A percentile compares a stretch with the other conserved stretches of the same genome.
Evolutionary conservation across 35 echinoderm and acorn worm species (phyloP).

Genomic region (Diadema setosum): DNA sequence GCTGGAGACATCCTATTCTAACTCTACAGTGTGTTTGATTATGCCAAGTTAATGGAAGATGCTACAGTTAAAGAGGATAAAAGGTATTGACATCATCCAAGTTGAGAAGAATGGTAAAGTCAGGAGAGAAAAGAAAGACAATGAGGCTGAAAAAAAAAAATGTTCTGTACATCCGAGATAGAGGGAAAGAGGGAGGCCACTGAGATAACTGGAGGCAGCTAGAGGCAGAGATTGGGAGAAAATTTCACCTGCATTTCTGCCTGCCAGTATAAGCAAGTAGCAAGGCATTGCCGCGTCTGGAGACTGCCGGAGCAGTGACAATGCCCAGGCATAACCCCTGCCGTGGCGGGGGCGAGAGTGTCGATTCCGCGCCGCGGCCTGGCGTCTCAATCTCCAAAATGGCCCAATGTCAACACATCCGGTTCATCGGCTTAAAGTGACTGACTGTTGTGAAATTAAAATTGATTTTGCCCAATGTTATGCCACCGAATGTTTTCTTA

Average conservation of each 20-base stretch:
- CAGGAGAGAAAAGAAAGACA: no score
- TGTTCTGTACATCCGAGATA: background rate
- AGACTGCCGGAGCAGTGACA: background rate
- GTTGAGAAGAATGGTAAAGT: no score
- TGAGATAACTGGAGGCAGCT: background rate
- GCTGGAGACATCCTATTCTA: no score
- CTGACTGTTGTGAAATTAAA: conserved; percentile 35
- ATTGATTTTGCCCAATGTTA: conserved; percentile 31
- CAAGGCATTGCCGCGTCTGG: background rate
- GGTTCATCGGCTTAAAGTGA: conserved; percentile 14
- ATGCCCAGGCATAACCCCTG: conserved; percentile 12
- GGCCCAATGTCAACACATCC: conserved; percentile 27
- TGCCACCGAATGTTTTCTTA: conserved; percentile 26
- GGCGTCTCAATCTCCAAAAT: background rate
- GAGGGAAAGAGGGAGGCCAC: background rate
- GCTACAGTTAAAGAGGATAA: no score
- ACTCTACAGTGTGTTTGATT: no score
- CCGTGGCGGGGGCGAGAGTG: background rate
- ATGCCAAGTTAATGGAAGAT: no score
- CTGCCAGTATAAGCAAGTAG: background rate
- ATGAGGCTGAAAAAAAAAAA: background rate
- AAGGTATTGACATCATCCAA: no score
- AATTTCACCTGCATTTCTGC: conserved; percentile 5
- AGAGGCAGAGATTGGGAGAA: background rate
- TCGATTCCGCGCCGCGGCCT: background rate